A percentile compares a stretch with the other conserved stretches of the same genome.
Conservation (phyloP, 2,888 invertebrate species). For the Ennomos erosarius region DNA sequence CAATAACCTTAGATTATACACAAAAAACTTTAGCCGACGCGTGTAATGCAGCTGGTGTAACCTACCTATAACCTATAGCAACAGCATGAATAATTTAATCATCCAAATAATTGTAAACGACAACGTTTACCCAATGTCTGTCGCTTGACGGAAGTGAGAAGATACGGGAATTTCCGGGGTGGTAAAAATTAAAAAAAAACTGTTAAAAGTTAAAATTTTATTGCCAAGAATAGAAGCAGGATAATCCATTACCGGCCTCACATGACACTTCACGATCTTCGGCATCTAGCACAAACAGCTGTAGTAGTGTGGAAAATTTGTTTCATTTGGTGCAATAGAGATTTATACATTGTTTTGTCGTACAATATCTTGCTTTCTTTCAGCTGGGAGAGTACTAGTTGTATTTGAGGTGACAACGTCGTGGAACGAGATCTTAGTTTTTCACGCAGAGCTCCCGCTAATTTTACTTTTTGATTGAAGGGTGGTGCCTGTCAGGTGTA, state of each 20-base stretch:
- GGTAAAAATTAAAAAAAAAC: too few relatives aligned
- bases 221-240: neutral
- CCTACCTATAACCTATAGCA: too few relatives aligned
- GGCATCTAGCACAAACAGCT: slow-evolving; percentile 50
- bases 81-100: too few relatives aligned
- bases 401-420: slow-evolving; percentile 55
- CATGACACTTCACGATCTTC: slow-evolving; percentile 14
- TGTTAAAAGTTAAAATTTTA: neutral
- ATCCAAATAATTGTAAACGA: too few relatives aligned
- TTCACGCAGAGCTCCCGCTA: neutral
- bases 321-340: slow-evolving; percentile 55
- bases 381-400: slow-evolving; percentile 54
- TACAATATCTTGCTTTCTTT: slow-evolving; percentile 51
- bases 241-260: neutral
- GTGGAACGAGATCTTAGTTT: slow-evolving; percentile 24
- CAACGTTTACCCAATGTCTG: too few relatives aligned
- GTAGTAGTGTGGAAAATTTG: slow-evolving; percentile 51
- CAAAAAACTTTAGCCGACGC: too few relatives aligned
- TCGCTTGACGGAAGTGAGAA: too few relatives aligned
- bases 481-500: slow-evolving; percentile 12
- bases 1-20: too few relatives aligned
- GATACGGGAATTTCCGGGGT: too few relatives aligned
- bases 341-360: slow-evolving; percentile 47
- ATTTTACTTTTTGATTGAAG: slow-evolving; percentile 1
- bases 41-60: too few relatives aligned